Evolutionary conservation across 2,888 invertebrate genomes (phyloP), one percentile per base, ranked within the genome.

Genomic region (Platycheirus albimanus): DNA sequence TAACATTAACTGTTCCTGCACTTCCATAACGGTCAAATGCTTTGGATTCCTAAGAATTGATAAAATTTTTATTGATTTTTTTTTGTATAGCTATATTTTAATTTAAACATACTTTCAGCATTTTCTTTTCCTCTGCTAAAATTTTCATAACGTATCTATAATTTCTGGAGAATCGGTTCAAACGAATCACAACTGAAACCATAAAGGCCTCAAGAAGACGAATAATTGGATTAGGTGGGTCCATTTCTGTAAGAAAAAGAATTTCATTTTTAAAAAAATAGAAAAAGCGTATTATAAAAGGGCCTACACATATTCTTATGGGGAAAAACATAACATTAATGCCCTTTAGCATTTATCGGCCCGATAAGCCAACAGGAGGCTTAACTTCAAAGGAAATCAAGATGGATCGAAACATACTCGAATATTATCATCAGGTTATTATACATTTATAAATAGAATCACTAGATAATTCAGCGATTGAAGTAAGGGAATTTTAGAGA

Each of bases 121-220:
- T 91, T 90, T 95, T 96, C 91, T 98, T 98, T 89, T 99, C 99
- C 79, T 95, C 93, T 0, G 95, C 94, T 67, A 99, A 93, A 28
- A 97, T 96, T 86, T 95, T 94, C 20, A 98, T 96, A 0, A 99
- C 97, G 89, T 98, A 98, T 88, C 99, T 94, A 91, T 99, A 99
- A 90, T 99, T 98, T 67, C 96, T 93, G 0, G 99, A 99, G 87
- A 96, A 88, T 87, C 93, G 93, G 92, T 99, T 97, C 72, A 99
- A 92, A 86, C 95, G 94, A 67, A 93, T 93, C 1, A 97, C 98
- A 63, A 96, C 88, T 19, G 97, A 96, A 64, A 97, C 95, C 90
- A 98, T 84, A 61, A 91, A 88, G 11, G 88, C 90, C 76, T 90
- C 90, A 43, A 91, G 85, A 61, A 90, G 84, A 6, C 89, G 87